phyloP scores from a whole-genome alignment of 2,888 invertebrate genomes.

The Leptarthrus brevirostris region DNA sequence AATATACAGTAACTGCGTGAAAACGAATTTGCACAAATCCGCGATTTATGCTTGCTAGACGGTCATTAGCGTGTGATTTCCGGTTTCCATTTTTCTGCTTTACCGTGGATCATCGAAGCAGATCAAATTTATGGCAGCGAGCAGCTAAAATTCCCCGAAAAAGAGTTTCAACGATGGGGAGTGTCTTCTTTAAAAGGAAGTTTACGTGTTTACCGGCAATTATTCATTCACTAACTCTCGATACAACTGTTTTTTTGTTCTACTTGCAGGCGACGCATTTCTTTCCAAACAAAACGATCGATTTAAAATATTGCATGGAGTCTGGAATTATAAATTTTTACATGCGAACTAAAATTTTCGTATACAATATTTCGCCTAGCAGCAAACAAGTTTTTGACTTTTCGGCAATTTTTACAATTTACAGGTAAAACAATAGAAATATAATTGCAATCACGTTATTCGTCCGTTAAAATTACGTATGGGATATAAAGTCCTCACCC shows the following conservation, averaged over 20 bases:
- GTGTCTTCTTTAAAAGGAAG: conserved; percentile 19
- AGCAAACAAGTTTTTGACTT: no score
- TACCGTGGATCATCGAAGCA: conserved; percentile 17
- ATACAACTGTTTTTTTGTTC: conserved; percentile 14
- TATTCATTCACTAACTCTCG: conserved; percentile 12
- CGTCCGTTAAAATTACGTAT: no score
- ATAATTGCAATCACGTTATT: no score
- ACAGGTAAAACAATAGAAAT: no score
- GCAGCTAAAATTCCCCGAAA: conserved; percentile 39
- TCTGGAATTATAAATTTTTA: no score
- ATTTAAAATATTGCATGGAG: no score
- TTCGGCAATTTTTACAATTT: no score
- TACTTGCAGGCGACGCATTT: neutral
- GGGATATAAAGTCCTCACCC: no score
- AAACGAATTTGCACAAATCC: neutral
- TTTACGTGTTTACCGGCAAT: conserved; percentile 27
- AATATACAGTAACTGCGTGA: neutral
- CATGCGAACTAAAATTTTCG: no score
- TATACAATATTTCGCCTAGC: no score
- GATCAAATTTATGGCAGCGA: conserved; percentile 27
- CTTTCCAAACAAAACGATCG: no score
- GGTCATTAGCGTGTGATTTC: conserved; percentile 35
- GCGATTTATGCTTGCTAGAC: neutral
- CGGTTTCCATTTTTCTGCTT: conserved; percentile 29
- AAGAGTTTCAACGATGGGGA: conserved; percentile 20